phyloP scores from a whole-genome alignment of 2,888 invertebrate genomes.

The Rhingia campestris region DNA sequence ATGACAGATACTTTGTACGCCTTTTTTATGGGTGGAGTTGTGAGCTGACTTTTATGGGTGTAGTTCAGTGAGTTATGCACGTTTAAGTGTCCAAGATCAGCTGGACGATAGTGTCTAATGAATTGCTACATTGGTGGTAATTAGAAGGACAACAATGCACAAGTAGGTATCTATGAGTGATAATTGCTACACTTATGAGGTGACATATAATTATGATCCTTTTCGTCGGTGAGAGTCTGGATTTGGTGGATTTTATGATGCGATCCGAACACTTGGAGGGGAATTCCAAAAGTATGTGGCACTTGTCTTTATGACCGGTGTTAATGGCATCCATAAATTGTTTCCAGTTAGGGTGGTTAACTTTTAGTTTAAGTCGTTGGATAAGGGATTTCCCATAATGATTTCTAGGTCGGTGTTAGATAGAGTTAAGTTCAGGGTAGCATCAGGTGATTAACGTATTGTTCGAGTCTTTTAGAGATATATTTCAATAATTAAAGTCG shows the following conservation, averaged over 20 bases:
- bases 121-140: conserved; percentile 32
- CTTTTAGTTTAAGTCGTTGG: not conserved
- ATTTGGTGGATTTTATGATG: not conserved
- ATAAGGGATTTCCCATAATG: not conserved
- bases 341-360: conserved; percentile 17
- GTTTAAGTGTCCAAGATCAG: conserved; percentile 55
- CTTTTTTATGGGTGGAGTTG: conserved; percentile 36
- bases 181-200: not conserved
- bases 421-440: too few species aligned
- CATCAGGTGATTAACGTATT: too few species aligned
- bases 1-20: conserved; percentile 2
- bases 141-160: conserved; percentile 27
- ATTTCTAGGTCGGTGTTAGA: too few species aligned
- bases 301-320: conserved; percentile 59
- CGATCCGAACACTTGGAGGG: conserved; percentile 23
- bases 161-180: conserved; percentile 43
- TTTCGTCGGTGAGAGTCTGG: conserved; percentile 2
- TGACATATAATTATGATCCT: conserved; percentile 26
- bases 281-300: conserved; percentile 48
- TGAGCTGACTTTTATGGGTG: conserved; percentile 55
- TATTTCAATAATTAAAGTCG: too few species aligned
- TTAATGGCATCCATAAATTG: conserved; percentile 38
- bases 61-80: conserved; percentile 58
- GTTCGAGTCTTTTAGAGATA: too few species aligned
- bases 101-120: conserved; percentile 41